Conservation (phyloP, 2,888 invertebrate species). For the Habroteleia sp. region DNA sequence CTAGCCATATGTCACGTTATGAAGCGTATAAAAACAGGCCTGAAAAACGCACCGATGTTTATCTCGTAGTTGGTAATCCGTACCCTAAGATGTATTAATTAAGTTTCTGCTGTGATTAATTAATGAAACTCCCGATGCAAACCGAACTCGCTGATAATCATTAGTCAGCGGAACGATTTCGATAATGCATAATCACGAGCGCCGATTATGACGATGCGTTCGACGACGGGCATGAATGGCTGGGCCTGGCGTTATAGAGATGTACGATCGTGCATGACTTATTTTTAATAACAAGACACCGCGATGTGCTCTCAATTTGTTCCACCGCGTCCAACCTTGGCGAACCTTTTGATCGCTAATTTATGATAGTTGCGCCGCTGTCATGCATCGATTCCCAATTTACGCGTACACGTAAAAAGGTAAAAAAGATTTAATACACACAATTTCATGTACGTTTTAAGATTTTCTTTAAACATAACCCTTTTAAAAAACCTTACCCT, state of each 20-base stretch:
- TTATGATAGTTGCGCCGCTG: slow-evolving; percentile 28
- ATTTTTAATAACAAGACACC: slow-evolving; percentile 53
- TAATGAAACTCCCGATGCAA: slow-evolving; percentile 10
- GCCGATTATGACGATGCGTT: slow-evolving; percentile 30
- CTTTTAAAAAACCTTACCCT: too few species aligned
- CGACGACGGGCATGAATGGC: slow-evolving; percentile 14
- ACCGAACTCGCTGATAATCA: slow-evolving; percentile 15
- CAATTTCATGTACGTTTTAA: too few species aligned
- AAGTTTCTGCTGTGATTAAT: slow-evolving; percentile 43
- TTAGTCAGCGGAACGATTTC: slow-evolving; percentile 40
- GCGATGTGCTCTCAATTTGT: slow-evolving; percentile 33
- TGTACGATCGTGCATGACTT: slow-evolving; percentile 49
- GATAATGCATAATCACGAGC: slow-evolving; percentile 41
- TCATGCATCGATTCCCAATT: slow-evolving; percentile 38
- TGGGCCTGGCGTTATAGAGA: slow-evolving; percentile 9
- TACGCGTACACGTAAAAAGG: not conserved
- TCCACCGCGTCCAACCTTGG: slow-evolving; percentile 39
- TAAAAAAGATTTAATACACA: too few species aligned
- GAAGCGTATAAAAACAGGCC: too few species aligned
- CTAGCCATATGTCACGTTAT: too few species aligned
- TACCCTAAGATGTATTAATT: too few species aligned
- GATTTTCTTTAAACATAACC: too few species aligned
- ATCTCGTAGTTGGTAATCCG: too few species aligned
- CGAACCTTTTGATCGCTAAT: slow-evolving; percentile 44
- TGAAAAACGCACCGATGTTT: too few species aligned